phyloP scores from a whole-genome alignment of 2,797 vertebrate species.

The Lophotriccus pileatus region DNA sequence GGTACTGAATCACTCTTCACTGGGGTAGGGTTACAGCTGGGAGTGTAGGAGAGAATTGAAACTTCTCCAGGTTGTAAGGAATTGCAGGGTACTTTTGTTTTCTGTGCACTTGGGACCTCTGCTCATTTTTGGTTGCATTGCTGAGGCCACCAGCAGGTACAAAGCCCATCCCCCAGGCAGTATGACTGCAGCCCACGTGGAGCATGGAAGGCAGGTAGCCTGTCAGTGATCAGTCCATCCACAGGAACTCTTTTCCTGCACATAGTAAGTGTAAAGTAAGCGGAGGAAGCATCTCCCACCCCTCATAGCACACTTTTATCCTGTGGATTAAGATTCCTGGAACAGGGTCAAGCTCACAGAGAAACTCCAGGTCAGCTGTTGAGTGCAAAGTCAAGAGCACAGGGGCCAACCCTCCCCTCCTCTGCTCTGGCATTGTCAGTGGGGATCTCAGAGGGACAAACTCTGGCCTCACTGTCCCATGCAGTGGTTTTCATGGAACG shows the following conservation, averaged over 20 bases:
- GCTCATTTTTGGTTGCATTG: neutral
- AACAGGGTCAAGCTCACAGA: accelerated
- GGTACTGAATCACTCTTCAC: neutral
- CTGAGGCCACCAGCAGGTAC: neutral
- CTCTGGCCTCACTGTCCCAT: neutral
- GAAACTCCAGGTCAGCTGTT: neutral
- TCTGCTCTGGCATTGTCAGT: neutral
- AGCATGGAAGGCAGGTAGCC: neutral
- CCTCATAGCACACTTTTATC: no score
- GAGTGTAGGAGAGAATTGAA: neutral
- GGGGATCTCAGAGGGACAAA: neutral
- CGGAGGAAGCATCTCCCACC: neutral
- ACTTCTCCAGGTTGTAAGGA: neutral
- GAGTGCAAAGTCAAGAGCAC: neutral
- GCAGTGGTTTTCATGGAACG: neutral
- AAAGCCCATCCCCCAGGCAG: neutral
- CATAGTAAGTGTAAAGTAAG: neutral
- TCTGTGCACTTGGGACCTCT: neutral
- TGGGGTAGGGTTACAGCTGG: neutral
- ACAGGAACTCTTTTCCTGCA: neutral
- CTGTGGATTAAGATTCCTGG: neutral
- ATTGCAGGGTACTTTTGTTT: neutral
- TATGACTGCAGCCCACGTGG: neutral
- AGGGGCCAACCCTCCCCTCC: neutral
- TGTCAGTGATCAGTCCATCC: neutral